Evolutionary conservation across 2,888 invertebrate genomes (phyloP), one percentile per base, ranked within the genome.

Genomic region (Xylota segnis): DNA sequence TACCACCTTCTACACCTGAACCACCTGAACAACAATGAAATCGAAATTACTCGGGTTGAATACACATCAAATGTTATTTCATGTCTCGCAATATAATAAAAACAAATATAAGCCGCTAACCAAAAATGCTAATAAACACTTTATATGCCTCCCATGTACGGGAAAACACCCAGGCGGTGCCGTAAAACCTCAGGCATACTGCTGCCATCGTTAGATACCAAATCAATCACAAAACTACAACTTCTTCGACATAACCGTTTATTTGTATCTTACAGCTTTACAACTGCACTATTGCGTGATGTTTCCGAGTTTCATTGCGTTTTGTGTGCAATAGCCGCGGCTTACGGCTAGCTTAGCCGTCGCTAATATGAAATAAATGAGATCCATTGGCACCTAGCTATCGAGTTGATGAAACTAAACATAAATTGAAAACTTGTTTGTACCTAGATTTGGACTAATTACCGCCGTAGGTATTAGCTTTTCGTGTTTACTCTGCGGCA

Each of bases 351-450:
- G 58, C n/a, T 9, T 54, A 37, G 16, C 29, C 10, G 16, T 18
- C 10, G 52, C 61, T 74, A 74, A 74, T 74, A 71, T 47, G 45
- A 77, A 56, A 70, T 63, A 63, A 74, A 74, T 74, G 63, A 43
- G 32, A 59, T 59, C 77, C n/a, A 70, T 70, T 52, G 56, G 43
- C 59, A 68, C 68, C 59, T 66, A n/a, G n/a, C 6, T 16, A 16
- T 9, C n/a, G 32, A 12, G 14, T 45, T 70, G 63, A 70, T 58
- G 63, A 63, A 75, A 75, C 47, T 18, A 54, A 7, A n/a, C 40
- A 47, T 29, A 56, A 56, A 82, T 82, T 82, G 74, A 32, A 81
- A 75, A 82, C 70, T 54, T 14, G 70, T 70, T 82, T 68, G 63
- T 56, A n/a, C 61, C 52, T 66, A 43, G 40, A 59, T 65, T n/a